Conservation (phyloP, 2,888 invertebrate genomes). For the Nematopogon swammerdamellus region DNA sequence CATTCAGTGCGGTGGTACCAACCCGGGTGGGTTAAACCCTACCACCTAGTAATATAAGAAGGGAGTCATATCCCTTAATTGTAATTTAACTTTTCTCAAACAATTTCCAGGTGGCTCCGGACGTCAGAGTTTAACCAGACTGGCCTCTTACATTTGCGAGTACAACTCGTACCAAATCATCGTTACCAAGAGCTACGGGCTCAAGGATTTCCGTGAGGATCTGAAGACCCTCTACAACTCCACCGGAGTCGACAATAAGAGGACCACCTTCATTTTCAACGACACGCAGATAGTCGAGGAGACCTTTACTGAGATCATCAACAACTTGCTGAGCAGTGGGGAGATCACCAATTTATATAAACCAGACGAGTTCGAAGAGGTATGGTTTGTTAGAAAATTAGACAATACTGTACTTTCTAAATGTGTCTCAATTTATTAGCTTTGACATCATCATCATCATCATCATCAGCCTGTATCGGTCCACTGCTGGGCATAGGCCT, state of each 20-base stretch:
- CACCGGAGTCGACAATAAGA: slow-evolving; percentile 72
- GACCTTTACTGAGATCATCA: slow-evolving; percentile 82
- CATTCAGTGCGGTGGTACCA: too few species aligned
- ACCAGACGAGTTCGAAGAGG: slow-evolving; percentile 85
- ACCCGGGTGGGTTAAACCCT: too few species aligned
- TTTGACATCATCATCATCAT: too few species aligned
- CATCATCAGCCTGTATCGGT: too few species aligned
- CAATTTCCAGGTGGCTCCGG: slow-evolving; percentile 70
- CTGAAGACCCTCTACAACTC: slow-evolving; percentile 69
- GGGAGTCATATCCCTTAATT: too few species aligned
- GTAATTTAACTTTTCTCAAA: too few species aligned
- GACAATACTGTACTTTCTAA: too few species aligned
- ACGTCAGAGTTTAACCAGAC: slow-evolving; percentile 71
- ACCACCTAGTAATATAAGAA: too few species aligned
- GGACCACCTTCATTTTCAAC: slow-evolving; percentile 78
- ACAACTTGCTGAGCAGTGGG: slow-evolving; percentile 84
- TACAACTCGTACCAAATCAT: slow-evolving; percentile 74
- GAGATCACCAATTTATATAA: slow-evolving; percentile 88
- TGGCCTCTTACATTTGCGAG: slow-evolving; percentile 79
- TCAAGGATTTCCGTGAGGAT: slow-evolving; percentile 78
- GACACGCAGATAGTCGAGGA: slow-evolving; percentile 85
- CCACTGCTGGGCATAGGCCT: too few species aligned
- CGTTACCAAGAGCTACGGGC: slow-evolving; percentile 74
- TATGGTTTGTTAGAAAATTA: slow-evolving; percentile 44
- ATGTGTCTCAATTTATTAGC: too few species aligned